Conservation (phyloP, 2,797 vertebrate species). For the Somateria mollissima region DNA sequence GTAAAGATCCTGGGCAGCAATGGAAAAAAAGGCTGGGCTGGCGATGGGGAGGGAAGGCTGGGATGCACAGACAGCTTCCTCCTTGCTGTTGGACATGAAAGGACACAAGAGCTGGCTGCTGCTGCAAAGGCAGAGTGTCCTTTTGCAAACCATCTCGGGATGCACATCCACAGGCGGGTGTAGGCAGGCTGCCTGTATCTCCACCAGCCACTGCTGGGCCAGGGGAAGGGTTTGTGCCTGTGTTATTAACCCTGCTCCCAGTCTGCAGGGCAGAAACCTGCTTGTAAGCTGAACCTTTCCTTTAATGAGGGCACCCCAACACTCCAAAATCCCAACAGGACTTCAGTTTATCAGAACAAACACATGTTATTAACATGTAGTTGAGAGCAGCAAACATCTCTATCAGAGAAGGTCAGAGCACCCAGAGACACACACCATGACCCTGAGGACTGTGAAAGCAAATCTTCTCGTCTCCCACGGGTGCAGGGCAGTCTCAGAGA, state of each 20-base stretch:
- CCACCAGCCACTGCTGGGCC: fast-evolving
- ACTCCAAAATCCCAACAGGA: neutral
- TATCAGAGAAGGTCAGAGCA: no score
- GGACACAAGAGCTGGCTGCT: neutral
- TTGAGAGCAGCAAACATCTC: neutral
- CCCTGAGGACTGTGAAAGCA: neutral
- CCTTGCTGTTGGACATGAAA: neutral
- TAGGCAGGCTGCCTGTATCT: neutral
- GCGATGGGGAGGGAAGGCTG: neutral
- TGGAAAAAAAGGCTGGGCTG: neutral
- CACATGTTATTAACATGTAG: neutral
- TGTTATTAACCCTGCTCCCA: neutral
- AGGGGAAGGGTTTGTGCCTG: neutral
- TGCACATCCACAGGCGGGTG: neutral
- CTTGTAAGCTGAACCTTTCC: neutral
- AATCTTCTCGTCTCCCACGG: neutral
- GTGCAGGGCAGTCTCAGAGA: neutral
- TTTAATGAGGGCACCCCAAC: neutral
- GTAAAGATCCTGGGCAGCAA: neutral
- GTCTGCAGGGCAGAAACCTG: neutral
- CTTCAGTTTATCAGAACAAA: neutral
- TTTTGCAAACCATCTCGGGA: neutral
- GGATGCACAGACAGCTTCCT: neutral
- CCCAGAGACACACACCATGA: neutral
- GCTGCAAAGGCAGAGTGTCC: neutral